Evolutionary conservation across 2,888 invertebrate species (phyloP).

Genomic region (Cephus nigrinus): DNA sequence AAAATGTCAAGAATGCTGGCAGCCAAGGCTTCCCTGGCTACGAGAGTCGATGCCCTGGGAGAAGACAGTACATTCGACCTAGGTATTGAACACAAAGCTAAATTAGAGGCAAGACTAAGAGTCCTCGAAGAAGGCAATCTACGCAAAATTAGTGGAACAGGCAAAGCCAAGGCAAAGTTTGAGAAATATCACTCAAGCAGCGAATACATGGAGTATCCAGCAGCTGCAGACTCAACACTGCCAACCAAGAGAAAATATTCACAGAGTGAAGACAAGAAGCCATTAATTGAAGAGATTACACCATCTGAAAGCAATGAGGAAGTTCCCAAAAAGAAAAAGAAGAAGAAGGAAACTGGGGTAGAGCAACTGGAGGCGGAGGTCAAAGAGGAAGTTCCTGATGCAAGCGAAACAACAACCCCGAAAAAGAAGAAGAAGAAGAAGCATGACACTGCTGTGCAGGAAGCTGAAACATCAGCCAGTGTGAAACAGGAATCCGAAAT

Average conservation of each 20-base stretch:
- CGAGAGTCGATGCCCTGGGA: constrained; percentile 95
- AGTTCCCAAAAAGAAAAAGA: constrained; percentile 54
- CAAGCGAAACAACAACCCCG: constrained; percentile 11
- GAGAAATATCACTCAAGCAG: constrained; percentile 89
- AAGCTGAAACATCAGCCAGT: constrained; percentile 5
- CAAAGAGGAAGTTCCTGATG: constrained; percentile 13
- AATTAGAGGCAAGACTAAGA: constrained; percentile 83
- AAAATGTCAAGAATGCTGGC: constrained; percentile 96
- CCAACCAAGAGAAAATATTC: constrained; percentile 75
- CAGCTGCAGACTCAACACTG: constrained; percentile 85
- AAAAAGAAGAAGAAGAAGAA: constrained; percentile 43
- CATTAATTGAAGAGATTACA: constrained; percentile 59
- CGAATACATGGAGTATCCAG: constrained; percentile 84
- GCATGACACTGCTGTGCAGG: constrained; percentile 18
- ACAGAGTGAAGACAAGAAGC: constrained; percentile 62
- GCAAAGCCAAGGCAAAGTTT: constrained; percentile 88
- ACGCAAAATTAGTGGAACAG: constrained; percentile 86
- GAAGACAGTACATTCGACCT: constrained; percentile 87
- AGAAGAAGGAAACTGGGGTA: constrained; percentile 27
- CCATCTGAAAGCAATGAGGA: constrained; percentile 29
- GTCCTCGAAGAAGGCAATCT: constrained; percentile 88
- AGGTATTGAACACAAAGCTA: constrained; percentile 90
- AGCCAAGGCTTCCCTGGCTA: constrained; percentile 93
- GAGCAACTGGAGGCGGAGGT: constrained; percentile 11
- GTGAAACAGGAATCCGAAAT: constrained; percentile 14